Conservation (phyloP, 1,140 invertebrate genomes). For the Drosophila sproati region DNA sequence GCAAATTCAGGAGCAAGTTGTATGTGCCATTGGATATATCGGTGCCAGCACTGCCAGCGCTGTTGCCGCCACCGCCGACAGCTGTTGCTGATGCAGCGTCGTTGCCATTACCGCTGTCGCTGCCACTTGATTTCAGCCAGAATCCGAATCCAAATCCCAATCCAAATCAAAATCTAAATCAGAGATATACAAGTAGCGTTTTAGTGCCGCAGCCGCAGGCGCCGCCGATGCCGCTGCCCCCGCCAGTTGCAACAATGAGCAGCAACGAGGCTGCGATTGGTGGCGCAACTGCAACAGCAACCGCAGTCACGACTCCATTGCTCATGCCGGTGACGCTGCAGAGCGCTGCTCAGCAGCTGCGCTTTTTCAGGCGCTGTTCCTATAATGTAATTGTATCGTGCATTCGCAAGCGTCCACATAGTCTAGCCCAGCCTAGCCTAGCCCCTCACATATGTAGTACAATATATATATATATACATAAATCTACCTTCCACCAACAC, state of each 20-base stretch:
- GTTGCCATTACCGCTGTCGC: slow-evolving; percentile 47
- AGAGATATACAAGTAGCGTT: slow-evolving; percentile 5
- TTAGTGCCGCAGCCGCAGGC: slow-evolving; percentile 1
- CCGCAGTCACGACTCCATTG: slow-evolving; percentile 53
- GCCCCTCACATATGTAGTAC: not conserved
- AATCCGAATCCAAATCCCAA: slow-evolving; percentile 12
- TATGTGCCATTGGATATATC: slow-evolving; percentile 65
- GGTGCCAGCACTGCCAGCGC: slow-evolving; percentile 54
- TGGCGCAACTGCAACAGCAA: slow-evolving; percentile 17
- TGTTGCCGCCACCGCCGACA: slow-evolving; percentile 18
- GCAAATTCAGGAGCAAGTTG: slow-evolving; percentile 62
- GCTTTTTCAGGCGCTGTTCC: slow-evolving; percentile 84
- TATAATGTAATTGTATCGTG: slow-evolving; percentile 85
- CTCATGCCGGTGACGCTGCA: slow-evolving; percentile 77
- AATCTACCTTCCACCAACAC: not conserved
- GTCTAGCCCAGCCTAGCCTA: slow-evolving; percentile 7
- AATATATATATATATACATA: not conserved
- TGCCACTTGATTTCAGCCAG: slow-evolving; percentile 49
- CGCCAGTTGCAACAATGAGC: slow-evolving; percentile 12
- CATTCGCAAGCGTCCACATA: slow-evolving; percentile 71
- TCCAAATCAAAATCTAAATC: slow-evolving; percentile 19
- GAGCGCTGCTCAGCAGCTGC: slow-evolving; percentile 79
- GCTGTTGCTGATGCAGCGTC: slow-evolving; percentile 28
- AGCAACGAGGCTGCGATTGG: slow-evolving; percentile 22
- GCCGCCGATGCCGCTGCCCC: not conserved